Base-by-base conservation (phyloP, 2,113 vertebrate genomes). In the Lichenostomus cassidix region DNA sequence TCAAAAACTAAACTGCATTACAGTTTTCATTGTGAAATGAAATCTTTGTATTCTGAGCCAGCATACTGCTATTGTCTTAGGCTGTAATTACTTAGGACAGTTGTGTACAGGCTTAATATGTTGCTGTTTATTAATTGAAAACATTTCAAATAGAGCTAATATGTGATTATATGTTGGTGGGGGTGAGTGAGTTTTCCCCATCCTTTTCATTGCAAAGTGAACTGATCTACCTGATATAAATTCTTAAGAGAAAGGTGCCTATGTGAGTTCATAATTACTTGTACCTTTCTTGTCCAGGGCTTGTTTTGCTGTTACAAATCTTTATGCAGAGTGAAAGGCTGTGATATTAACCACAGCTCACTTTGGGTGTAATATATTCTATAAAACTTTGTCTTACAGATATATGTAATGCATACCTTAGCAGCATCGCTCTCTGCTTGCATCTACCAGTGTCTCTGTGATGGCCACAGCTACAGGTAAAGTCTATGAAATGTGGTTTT, bases 391-490 rank as follows among this genome's bases (percentile, higher is more conserved):
- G 27, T 97, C 56, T 96, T 97, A 41, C 97, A 99, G 99, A 98
- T 99, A 88, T 98, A 99, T 50, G 99, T 99, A 92, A 98, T 99
- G 98, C 99, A 99, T 97, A 99, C 98, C 15, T 97, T 99, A 97
- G 99, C 99, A 91, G 99, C 99, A 1, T 99, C 99, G 19, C 98
- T 99, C 81, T 99, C 99, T 68, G 99, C 99, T 96, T 99, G 99
- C 96, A 99, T 99, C 91, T 99, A 99, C 97, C 99, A 99, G 49
- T 99, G 99, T 97, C 99, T 99, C 93, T 99, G 99, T 98, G 99
- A 99, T 88, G 98, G 98, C 96, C 98, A 99, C 95, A 98, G 97
- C 89, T 98, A 98, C 98, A 99, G 99, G 99, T 99, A 98, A 97
- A 53, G n/a, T 64, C 47, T 70, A 11, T 27, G 33, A 88, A 69